A percentile compares a stretch with the other conserved stretches of the same genome.
Conservation (phyloP, 23 tunicate genomes). For the Clavelina lepadiformis region DNA sequence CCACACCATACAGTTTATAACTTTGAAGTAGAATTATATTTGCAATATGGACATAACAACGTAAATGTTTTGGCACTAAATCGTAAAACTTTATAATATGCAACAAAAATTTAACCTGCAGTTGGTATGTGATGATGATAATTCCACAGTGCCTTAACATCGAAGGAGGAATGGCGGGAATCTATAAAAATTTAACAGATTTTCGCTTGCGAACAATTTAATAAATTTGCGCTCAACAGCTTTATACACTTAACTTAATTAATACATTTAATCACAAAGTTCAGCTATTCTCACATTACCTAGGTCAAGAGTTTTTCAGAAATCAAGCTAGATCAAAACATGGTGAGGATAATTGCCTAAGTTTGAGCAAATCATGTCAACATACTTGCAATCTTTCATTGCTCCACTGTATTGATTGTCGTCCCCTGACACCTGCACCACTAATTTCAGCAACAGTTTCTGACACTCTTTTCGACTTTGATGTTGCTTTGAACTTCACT, state of each 20-base stretch:
- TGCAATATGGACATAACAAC: too few species aligned
- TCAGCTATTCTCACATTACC: background rate
- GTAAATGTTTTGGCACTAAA: too few species aligned
- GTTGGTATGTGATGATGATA: constrained; percentile 1
- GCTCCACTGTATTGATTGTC: background rate
- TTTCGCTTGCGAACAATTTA: background rate
- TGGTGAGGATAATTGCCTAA: background rate
- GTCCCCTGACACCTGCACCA: background rate
- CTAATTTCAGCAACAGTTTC: background rate
- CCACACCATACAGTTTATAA: too few species aligned
- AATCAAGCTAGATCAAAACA: background rate
- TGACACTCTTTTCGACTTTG: background rate
- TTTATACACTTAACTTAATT: too few species aligned
- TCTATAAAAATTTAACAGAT: constrained; percentile 2
- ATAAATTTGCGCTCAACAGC: background rate
- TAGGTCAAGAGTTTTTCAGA: background rate
- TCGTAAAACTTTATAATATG: too few species aligned
- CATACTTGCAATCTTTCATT: background rate
- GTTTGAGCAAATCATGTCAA: background rate
- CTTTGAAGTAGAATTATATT: too few species aligned
- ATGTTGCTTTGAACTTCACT: background rate
- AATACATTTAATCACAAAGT: background rate
- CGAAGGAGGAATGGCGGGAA: constrained; percentile 26
- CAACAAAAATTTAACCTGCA: constrained; percentile 20
- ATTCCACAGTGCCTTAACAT: constrained; percentile 9